These are phyloP conservation scores for Aphaenogaster floridana DNA, from an alignment of 1,140 invertebrate genomes.

Conservation along the genomic window DNA sequence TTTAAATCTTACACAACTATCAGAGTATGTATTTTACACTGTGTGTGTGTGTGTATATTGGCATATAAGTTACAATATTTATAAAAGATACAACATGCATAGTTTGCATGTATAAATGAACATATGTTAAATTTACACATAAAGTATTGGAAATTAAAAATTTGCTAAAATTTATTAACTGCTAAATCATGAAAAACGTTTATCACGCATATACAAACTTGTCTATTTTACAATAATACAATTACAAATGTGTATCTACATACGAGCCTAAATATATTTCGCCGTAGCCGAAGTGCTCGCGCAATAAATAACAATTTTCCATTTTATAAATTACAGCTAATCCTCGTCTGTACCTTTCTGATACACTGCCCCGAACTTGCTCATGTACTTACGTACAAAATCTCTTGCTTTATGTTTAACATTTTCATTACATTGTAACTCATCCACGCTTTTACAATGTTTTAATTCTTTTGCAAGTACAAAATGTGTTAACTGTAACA, in stretches of 20 bases:
- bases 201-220: slow-evolving; percentile 76
- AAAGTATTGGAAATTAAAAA: slow-evolving; percentile 66
- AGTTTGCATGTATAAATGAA: slow-evolving; percentile 62
- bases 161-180: slow-evolving; percentile 68
- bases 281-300: slow-evolving; percentile 70
- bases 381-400: slow-evolving; percentile 98
- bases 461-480: slow-evolving; percentile 98
- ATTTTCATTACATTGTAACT: slow-evolving; percentile 96
- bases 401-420: slow-evolving; percentile 97
- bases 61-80: slow-evolving; percentile 68
- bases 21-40: slow-evolving; percentile 57
- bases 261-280: slow-evolving; percentile 67
- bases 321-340: slow-evolving; percentile 78
- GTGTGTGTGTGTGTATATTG: slow-evolving; percentile 26
- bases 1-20: slow-evolving; percentile 51
- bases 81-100: slow-evolving; percentile 66
- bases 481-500: slow-evolving; percentile 96
- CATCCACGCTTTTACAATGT: slow-evolving; percentile 95
- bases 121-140: slow-evolving; percentile 66
- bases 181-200: slow-evolving; percentile 67
- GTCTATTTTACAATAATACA: slow-evolving; percentile 80
- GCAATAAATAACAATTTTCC: slow-evolving; percentile 80
- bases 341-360: slow-evolving; percentile 89
- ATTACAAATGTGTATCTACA: slow-evolving; percentile 81
- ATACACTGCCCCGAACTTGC: slow-evolving; percentile 94